These are phyloP conservation scores for Lacanobia wlatinum DNA, from an alignment of 2,888 invertebrate genomes.

Conservation along the genomic window DNA sequence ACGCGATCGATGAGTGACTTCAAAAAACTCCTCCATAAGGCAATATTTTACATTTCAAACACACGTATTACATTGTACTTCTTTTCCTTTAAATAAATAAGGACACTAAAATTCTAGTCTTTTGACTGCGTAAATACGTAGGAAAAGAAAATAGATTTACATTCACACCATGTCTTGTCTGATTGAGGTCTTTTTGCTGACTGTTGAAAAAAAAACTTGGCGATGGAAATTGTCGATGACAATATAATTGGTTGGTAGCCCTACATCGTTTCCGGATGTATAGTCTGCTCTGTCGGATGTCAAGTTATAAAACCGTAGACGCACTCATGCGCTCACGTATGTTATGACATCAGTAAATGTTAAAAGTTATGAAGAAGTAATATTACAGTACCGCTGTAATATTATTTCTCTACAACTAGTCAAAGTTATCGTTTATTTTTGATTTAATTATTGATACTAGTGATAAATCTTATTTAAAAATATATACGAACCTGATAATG, in stretches of 20 bases:
- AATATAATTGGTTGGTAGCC: slow-evolving; percentile 62
- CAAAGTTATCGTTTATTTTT: not conserved
- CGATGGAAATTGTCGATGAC: slow-evolving; percentile 65
- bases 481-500: slow-evolving; percentile 42
- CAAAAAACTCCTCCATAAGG: slow-evolving; percentile 65
- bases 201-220: slow-evolving; percentile 68
- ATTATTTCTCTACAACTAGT: too few species aligned
- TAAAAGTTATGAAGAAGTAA: not conserved
- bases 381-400: too few species aligned
- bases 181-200: slow-evolving; percentile 78
- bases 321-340: not conserved
- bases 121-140: slow-evolving; percentile 64
- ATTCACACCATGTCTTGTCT: slow-evolving; percentile 83
- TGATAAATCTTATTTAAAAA: not conserved
- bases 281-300: not conserved
- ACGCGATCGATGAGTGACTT: slow-evolving; percentile 79
- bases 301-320: slow-evolving; percentile 13
- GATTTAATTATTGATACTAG: not conserved
- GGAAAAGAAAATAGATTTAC: slow-evolving; percentile 67
- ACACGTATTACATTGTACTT: slow-evolving; percentile 49
- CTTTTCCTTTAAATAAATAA: slow-evolving; percentile 35
- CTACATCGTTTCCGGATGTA: slow-evolving; percentile 61
- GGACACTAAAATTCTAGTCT: slow-evolving; percentile 57
- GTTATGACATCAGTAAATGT: slow-evolving; percentile 3
- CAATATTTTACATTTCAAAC: slow-evolving; percentile 71